Evolutionary conservation across 1,140 invertebrate genomes (phyloP), one percentile per base, ranked within the genome.

Genomic region (Zaprionus capensis): DNA sequence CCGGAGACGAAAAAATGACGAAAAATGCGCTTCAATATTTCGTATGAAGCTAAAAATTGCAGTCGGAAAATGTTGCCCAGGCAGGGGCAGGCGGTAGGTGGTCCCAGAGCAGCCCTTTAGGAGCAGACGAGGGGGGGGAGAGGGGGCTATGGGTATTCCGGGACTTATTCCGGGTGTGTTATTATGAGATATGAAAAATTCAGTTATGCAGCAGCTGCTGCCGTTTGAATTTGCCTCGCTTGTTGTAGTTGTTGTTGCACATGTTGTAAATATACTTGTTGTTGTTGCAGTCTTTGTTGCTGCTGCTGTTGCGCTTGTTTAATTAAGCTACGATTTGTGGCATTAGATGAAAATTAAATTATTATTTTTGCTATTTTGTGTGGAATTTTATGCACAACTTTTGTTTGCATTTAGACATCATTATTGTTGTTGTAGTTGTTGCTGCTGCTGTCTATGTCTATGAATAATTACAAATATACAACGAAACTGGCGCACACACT

Each of bases 11-110:
- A 49, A n/a, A 46, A 55, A 26, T 58, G 26, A 65, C 59, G 55
- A 84, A 81, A 81, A 85, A 84, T 83, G 73, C 74, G 66, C 72
- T 81, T 70, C 74, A 81, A 84, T 81, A 81, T 84, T 84, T 79
- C 56, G 58, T 38, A 34, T 61, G 28, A 24, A 61, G 62, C 31
- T 38, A 57, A 81, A 80, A 80, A 81, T 78, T 64, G 69, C 63
- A 41, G 56, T 28, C 59, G 67, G 14, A 34, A 66, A 22, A 28
- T 49, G 59, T 36, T 46, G 56, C n/a, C 3, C n/a, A 20, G 22
- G 64, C 20, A 15, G 31, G 31, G 3, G 31, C 9, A 34, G 31
- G 31, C 31, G 31, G 9, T 3, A 31, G 28, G 46, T 26, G 38
- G 15, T 17, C 26, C 6, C 14, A 14, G n/a, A 15, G 44, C n/a